Evolutionary conservation across 2,888 invertebrate species (phyloP).

Genomic region (Mellilla xanthometata): DNA sequence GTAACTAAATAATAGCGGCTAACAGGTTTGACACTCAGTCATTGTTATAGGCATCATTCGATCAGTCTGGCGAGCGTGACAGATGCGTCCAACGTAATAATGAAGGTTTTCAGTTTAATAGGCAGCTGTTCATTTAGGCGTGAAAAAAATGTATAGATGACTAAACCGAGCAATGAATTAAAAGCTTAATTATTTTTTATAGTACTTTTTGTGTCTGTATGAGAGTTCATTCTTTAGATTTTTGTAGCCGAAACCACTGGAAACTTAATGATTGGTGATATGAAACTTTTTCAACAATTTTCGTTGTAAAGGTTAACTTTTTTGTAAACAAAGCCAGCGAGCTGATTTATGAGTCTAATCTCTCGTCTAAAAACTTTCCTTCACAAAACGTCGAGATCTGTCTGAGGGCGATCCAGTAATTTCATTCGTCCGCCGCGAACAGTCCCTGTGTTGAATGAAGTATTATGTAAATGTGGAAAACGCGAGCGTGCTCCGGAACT

Average conservation of each 20-base stretch:
- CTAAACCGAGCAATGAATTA: background rate
- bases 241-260: no score
- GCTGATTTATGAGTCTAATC: slow-evolving; percentile 19
- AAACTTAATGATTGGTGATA: background rate
- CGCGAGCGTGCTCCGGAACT: background rate
- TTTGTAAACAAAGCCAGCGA: slow-evolving; percentile 12
- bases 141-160: background rate
- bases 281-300: slow-evolving; percentile 1
- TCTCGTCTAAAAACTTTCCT: slow-evolving; percentile 19
- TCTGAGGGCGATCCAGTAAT: slow-evolving; percentile 14
- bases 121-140: background rate
- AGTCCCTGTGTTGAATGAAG: slow-evolving; percentile 13
- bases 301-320: slow-evolving; percentile 4
- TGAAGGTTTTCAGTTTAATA: background rate
- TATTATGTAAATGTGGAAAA: slow-evolving; percentile 15
- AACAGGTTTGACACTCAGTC: slow-evolving; percentile 10
- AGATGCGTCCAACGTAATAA: background rate
- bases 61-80: slow-evolving; percentile 3
- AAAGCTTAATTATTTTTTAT: no score
- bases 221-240: no score
- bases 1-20: slow-evolving; percentile 12
- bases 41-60: slow-evolving; percentile 15
- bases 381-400: slow-evolving; percentile 9
- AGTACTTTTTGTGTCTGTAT: no score
- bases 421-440: slow-evolving; percentile 12